These are phyloP conservation scores for Limanda limanda DNA, from an alignment of 2,113 vertebrate genomes.

Conservation along the genomic window DNA sequence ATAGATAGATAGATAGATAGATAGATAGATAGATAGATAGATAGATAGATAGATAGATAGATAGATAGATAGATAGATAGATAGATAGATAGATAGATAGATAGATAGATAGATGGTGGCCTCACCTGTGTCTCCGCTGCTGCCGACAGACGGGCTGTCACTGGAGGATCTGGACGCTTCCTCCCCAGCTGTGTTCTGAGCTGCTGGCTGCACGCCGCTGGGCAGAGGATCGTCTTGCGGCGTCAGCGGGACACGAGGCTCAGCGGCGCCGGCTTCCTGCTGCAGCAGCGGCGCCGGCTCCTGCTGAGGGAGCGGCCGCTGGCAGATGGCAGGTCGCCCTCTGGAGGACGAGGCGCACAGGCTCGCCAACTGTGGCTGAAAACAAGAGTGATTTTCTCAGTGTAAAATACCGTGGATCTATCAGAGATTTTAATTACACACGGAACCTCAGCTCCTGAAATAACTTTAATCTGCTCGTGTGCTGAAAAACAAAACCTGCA, in stretches of 20 bases:
- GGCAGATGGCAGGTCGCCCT: constrained; percentile 69
- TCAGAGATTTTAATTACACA: background rate
- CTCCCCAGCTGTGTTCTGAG: constrained; percentile 7
- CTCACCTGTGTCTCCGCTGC: constrained; percentile 83
- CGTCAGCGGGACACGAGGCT: constrained; percentile 29
- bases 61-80: no score
- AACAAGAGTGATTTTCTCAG: background rate
- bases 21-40: no score
- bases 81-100: no score
- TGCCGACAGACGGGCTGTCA: constrained; percentile 84
- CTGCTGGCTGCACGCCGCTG: constrained; percentile 3
- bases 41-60: no score
- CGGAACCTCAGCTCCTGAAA: background rate
- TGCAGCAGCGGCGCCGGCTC: constrained; percentile 61
- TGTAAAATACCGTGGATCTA: background rate
- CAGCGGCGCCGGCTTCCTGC: constrained; percentile 51
- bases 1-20: no score
- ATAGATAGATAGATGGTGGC: no score
- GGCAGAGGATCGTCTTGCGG: constrained; percentile 15
- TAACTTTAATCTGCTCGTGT: background rate
- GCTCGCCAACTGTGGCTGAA: constrained; percentile 79
- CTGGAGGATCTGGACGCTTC: constrained; percentile 80
- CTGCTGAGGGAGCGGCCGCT: constrained; percentile 77
- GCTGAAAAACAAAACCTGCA: no score
- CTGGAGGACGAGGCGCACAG: constrained; percentile 77